A percentile compares a stretch with the other conserved stretches of the same genome.
Evolutionary conservation across 2,888 invertebrate species (phyloP).

Genomic region (Aspidiotus rigidus): DNA sequence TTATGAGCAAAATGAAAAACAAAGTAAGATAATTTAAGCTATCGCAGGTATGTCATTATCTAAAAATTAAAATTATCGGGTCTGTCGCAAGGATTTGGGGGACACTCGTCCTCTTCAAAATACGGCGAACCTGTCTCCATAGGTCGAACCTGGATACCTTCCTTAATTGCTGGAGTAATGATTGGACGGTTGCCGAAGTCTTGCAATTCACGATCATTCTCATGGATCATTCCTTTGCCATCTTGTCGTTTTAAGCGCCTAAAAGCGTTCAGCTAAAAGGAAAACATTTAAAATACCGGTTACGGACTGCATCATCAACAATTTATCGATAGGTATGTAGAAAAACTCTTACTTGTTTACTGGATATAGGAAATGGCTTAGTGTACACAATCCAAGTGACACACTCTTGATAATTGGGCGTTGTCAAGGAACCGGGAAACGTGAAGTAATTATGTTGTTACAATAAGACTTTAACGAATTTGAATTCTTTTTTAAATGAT

Average conservation of each 20-base stretch:
- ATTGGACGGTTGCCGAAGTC: constrained; percentile 12
- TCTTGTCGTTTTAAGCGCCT: constrained; percentile 5
- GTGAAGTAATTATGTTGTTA: constrained; percentile 33
- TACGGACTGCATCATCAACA: neutral
- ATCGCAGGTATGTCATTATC: too few relatives aligned
- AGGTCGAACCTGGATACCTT: too few relatives aligned
- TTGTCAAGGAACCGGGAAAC: constrained; percentile 37
- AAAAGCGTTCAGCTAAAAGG: constrained; percentile 7
- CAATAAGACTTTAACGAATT: constrained; percentile 21
- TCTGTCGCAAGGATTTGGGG: too few relatives aligned
- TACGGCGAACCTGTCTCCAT: too few relatives aligned
- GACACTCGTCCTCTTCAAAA: too few relatives aligned
- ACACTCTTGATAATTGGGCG: constrained; percentile 34
- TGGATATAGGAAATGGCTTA: constrained; percentile 12
- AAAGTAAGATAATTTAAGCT: too few relatives aligned
- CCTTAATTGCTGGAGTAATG: constrained; percentile 3
- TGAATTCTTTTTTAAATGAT: constrained; percentile 33
- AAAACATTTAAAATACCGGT: neutral
- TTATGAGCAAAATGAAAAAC: too few relatives aligned
- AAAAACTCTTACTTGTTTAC: constrained; percentile 8
- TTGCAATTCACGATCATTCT: constrained; percentile 23
- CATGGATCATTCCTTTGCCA: neutral
- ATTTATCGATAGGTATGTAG: neutral
- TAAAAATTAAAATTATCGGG: too few relatives aligned
- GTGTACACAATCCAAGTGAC: constrained; percentile 36